Percentiles rank a stretch among this genome's conserved stretches.
Evolutionary conservation across 1,140 invertebrate genomes (phyloP).

Genomic region (Drosophila grimshawi): DNA sequence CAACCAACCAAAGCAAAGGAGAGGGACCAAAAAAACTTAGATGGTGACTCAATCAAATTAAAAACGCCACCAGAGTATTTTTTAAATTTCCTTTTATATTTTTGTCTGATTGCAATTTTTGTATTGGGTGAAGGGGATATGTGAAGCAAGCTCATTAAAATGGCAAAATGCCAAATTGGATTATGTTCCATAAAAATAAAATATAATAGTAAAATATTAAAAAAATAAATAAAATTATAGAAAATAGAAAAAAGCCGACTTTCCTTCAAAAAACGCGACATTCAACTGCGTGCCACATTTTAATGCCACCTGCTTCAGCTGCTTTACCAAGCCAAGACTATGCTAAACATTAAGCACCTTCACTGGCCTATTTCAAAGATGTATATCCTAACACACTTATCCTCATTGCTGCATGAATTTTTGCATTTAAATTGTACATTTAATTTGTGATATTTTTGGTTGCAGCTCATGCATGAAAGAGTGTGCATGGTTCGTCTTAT

Average conservation of each 20-base stretch:
- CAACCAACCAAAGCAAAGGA: neutral
- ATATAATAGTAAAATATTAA: too few relatives aligned
- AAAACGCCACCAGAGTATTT: neutral
- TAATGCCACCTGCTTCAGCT: constrained; percentile 26
- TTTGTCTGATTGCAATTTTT: neutral
- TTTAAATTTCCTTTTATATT: neutral
- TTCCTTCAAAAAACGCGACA: too few relatives aligned
- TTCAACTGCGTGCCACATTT: constrained; percentile 2
- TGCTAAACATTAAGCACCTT: neutral
- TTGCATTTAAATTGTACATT: neutral
- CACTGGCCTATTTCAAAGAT: neutral
- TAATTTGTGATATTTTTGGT: neutral
- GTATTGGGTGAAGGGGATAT: constrained; percentile 32
- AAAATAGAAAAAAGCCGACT: constrained; percentile 29
- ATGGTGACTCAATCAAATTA: neutral
- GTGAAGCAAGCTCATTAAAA: constrained; percentile 75
- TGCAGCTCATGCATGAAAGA: neutral
- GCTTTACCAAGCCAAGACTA: constrained; percentile 3
- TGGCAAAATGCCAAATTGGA: constrained; percentile 60
- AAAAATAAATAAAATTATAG: too few relatives aligned
- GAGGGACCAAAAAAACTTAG: neutral
- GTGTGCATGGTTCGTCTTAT: neutral
- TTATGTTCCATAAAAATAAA: constrained; percentile 60
- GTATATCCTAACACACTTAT: neutral
- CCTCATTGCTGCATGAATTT: too few relatives aligned